Evolutionary conservation across 1,140 invertebrate genomes (phyloP), one percentile per base, ranked within the genome.

Genomic region (Trichomalopsis sarcophagae): DNA sequence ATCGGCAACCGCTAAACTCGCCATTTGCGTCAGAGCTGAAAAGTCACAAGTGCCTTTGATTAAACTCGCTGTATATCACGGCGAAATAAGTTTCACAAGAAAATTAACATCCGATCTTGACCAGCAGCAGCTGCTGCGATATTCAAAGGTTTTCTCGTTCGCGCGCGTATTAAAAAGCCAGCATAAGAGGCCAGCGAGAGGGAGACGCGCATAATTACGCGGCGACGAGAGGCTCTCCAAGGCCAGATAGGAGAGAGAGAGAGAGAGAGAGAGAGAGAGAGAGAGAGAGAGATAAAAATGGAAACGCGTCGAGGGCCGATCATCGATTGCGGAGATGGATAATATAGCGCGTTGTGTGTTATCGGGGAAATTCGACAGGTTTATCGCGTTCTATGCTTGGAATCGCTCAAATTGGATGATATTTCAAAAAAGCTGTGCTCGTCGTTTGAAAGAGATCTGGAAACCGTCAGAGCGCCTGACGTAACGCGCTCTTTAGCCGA

Each of bases 151-250:
- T 76, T 75, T 30, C 44, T 82, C 21, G 73, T 62, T 62, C n/a
- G 21, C 55, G 40, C 14, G 69, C 47, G 36, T 82, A 44, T 44
- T 44, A 44, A 44, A 44, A 44, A 44, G 40, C 40, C 40, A 44
- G 40, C 40, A 36, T 81, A 74, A 82, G 17, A 82, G 50, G 21
- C 73, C 21, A 75, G 30, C 2, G 33, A 36, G 33, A 3, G 27
- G 30, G 73, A 82, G 50, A 82, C 50, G 55, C 55, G 73, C 73
- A 76, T 82, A 82, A 82, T 82, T 82, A 76, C 47, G 33, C 27
- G 23, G 0, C 50, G 27, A 9, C 40, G 17, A n/a, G 55, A 62
- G 5, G 55, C 30, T 40, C 30, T 40, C 69, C 71, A 82, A 74
- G 81, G 81, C 71, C 30, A 55, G 68, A 44, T 33, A 44, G 21